Evolutionary conservation across 2,888 invertebrate genomes (phyloP), one percentile per base, ranked within the genome.

Genomic region (Nephrotoma guestfalica): DNA sequence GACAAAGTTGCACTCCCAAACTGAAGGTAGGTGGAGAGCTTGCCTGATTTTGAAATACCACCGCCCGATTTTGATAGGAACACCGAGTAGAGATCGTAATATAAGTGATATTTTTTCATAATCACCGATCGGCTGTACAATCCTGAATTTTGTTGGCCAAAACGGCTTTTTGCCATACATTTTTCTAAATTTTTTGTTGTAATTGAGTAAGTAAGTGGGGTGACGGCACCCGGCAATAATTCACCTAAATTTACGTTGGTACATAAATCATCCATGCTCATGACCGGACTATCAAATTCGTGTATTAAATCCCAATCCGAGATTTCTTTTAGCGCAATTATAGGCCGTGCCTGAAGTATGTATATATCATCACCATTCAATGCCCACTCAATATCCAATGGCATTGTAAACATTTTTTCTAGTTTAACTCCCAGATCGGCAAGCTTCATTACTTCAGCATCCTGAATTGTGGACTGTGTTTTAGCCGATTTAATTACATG

Each of bases 361-460:
- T 93, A 95, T 87, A 95, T 91, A 9, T 92, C 91, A n/a, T 92
- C 94, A 89, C 93, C 91, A 87, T 90, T 91, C 83, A 96, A 90
- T 9, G 96, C 96, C 95, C 96, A 97, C 91, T 97, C 97, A 86
- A 97, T 94, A 89, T 97, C 97, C 88, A 96, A 92, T 0, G 95
- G 93, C 2, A 93, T 93, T 0, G 95, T 95, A 92, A 95, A 96
- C 18, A 93, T 89, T 83, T 92, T 90, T 90, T 97, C 96, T 87
- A 97, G 92, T 18, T 91, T 88, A 0, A 94, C 89, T 0, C 93
- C 94, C 84, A 94, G 90, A 88, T 90, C 89, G 2, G 94, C 95
- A 86, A 96, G 89, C 87, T 90, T 90, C 5, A 95, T 18, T 30
- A 71, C 30, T 30, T 71, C 71, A 18, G 9, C 87, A 40, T 71